A percentile compares a stretch with the other conserved stretches of the same genome.
Conservation (phyloP, 92 coral and sea anemone genomes). For the Plumapathes pennacea region DNA sequence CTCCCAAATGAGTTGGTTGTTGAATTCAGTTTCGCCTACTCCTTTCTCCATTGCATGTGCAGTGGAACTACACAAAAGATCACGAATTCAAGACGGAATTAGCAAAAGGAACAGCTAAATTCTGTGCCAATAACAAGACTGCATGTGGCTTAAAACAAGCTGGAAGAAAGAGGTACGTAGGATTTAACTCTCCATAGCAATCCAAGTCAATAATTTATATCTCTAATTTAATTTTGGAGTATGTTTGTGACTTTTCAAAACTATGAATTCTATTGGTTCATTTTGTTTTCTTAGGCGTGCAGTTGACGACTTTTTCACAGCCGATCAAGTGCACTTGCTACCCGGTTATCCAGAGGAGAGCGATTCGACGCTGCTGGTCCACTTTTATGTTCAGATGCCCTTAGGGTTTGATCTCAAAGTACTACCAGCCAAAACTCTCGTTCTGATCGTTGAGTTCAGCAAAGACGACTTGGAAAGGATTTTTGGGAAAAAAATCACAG, state of each 20-base stretch:
- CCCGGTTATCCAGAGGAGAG: conserved; percentile 27
- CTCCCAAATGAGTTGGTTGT: too few relatives aligned
- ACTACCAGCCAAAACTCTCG: not conserved
- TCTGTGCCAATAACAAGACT: conserved; percentile 13
- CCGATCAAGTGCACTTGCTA: conserved; percentile 14
- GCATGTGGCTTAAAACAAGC: conserved; percentile 1
- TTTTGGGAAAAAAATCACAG: conserved; percentile 2
- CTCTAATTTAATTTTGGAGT: too few relatives aligned
- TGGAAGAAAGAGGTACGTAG: conserved; percentile 11
- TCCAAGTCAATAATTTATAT: too few relatives aligned
- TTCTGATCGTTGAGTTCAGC: not conserved
- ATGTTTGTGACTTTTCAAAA: too few relatives aligned
- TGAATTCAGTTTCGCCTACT: too few relatives aligned
- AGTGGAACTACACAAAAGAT: conserved; percentile 19
- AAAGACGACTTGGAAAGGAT: conserved; percentile 1
- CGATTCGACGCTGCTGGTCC: not conserved
- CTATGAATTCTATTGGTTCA: not conserved
- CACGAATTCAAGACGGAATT: conserved; percentile 6
- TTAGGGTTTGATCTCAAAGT: not conserved
- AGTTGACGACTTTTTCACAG: conserved; percentile 7
- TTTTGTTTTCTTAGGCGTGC: not conserved
- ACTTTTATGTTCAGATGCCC: conserved; percentile 18
- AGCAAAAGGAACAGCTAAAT: conserved; percentile 4
- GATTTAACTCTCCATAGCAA: too few relatives aligned
- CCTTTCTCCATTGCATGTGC: too few relatives aligned